Percentiles rank a stretch among this genome's conserved stretches.
Evolutionary conservation across 2,888 invertebrate species (phyloP).

Genomic region (Aleiodes leptofemur): DNA sequence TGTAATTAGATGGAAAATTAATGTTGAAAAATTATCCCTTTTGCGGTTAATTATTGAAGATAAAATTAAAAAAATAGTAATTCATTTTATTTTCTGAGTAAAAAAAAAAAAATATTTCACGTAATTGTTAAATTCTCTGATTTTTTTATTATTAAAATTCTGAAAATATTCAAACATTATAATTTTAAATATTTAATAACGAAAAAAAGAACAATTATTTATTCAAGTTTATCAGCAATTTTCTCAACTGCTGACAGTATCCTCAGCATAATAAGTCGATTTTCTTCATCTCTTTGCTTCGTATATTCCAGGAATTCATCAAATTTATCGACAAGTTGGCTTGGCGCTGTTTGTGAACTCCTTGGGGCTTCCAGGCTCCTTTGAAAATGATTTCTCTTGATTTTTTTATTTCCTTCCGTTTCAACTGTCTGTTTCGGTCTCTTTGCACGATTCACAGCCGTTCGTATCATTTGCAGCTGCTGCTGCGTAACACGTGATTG

Average conservation of each 20-base stretch:
- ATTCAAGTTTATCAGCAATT: slow-evolving; percentile 61
- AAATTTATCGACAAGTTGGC: slow-evolving; percentile 53
- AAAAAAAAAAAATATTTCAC: too few relatives aligned
- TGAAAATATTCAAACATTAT: slow-evolving; percentile 15
- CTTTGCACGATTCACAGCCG: slow-evolving; percentile 41
- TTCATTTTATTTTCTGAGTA: too few relatives aligned
- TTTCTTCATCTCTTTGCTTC: slow-evolving; percentile 66
- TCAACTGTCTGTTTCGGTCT: slow-evolving; percentile 34
- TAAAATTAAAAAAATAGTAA: too few relatives aligned
- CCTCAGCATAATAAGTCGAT: slow-evolving; percentile 62
- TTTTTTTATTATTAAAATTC: neutral
- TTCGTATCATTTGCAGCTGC: slow-evolving; percentile 42
- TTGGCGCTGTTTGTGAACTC: slow-evolving; percentile 6
- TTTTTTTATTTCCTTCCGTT: slow-evolving; percentile 44
- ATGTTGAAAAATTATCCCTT: neutral
- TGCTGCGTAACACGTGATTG: slow-evolving; percentile 38
- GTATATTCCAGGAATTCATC: slow-evolving; percentile 67
- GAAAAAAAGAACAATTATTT: slow-evolving; percentile 34
- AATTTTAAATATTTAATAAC: slow-evolving; percentile 6
- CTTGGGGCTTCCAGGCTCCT: neutral
- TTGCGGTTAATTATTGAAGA: too few relatives aligned
- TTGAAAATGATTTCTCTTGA: slow-evolving; percentile 27
- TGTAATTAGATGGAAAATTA: neutral
- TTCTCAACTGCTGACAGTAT: slow-evolving; percentile 65
- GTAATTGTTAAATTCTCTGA: too few relatives aligned